Conservation (phyloP, 2,888 invertebrate genomes). For the Hartigia nigra region DNA sequence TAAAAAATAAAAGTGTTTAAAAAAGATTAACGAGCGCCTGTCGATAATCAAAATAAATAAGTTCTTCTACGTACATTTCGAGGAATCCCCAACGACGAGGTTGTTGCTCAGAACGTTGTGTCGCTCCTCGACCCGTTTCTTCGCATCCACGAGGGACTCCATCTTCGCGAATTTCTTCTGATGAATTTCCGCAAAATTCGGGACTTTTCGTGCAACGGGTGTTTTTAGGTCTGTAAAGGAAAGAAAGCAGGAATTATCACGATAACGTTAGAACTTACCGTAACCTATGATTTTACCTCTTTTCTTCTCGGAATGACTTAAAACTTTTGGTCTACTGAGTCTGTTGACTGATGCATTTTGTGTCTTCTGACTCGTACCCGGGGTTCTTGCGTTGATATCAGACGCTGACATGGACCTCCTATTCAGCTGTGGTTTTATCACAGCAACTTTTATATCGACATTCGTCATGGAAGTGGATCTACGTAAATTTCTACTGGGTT, state of each 20-base stretch:
- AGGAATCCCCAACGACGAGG: not conserved
- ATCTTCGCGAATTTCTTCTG: slow-evolving; percentile 74
- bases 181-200: slow-evolving; percentile 78
- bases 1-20: not conserved
- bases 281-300: slow-evolving; percentile 28
- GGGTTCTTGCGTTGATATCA: slow-evolving; percentile 54
- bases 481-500: not conserved
- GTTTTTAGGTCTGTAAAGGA: slow-evolving; percentile 39
- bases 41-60: not conserved
- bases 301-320: slow-evolving; percentile 33
- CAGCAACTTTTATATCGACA: slow-evolving; percentile 1
- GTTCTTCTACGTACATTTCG: not conserved
- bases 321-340: slow-evolving; percentile 63
- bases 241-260: not conserved
- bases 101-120: slow-evolving; percentile 37
- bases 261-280: not conserved
- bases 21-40: not conserved
- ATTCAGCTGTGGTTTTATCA: slow-evolving; percentile 12
- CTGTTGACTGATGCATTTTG: slow-evolving; percentile 61
- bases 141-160: slow-evolving; percentile 74
- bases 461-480: slow-evolving; percentile 18
- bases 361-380: slow-evolving; percentile 54
- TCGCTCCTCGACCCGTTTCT: slow-evolving; percentile 46
- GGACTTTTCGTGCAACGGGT: slow-evolving; percentile 69
- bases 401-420: slow-evolving; percentile 33